Conservation (phyloP, 2,888 invertebrate genomes). For the Coelinius sp. region DNA sequence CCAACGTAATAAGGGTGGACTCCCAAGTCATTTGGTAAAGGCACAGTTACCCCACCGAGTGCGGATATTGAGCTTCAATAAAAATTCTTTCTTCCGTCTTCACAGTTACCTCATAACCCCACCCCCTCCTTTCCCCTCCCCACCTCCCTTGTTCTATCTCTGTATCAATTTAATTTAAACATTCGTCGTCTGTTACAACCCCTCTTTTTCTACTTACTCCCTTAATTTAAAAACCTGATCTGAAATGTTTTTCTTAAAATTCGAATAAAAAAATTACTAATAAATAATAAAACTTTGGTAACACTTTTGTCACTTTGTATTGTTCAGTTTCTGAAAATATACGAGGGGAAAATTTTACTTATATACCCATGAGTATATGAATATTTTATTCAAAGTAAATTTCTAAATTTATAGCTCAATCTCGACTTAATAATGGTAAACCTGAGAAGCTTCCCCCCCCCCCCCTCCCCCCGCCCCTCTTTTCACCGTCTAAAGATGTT, state of each 20-base stretch:
- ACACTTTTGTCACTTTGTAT: neutral
- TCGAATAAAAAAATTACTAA: neutral
- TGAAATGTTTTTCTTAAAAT: neutral
- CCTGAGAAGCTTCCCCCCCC: neutral
- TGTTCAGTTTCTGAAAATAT: neutral
- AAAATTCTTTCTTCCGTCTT: conserved; percentile 56
- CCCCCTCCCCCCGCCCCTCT: no score
- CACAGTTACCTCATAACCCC: conserved; percentile 22
- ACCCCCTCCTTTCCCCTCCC: no score
- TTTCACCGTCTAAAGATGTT: neutral
- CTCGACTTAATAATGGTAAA: conserved; percentile 56
- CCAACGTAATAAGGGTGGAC: conserved; percentile 66
- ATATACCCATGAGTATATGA: neutral
- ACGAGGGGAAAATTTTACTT: neutral
- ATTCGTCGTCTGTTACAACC: conserved; percentile 36
- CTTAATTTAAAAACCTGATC: neutral
- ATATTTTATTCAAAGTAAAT: conserved; percentile 54
- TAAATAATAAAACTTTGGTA: neutral
- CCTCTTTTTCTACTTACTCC: neutral
- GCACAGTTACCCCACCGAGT: conserved; percentile 25
- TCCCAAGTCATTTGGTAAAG: conserved; percentile 62
- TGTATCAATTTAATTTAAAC: conserved; percentile 42
- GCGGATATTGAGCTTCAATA: conserved; percentile 57
- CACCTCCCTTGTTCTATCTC: no score
- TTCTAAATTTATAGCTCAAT: conserved; percentile 63